A percentile compares a stretch with the other conserved stretches of the same genome.
phyloP scores from a whole-genome alignment of 2,113 vertebrate species.

The Hydropotes inermis region DNA sequence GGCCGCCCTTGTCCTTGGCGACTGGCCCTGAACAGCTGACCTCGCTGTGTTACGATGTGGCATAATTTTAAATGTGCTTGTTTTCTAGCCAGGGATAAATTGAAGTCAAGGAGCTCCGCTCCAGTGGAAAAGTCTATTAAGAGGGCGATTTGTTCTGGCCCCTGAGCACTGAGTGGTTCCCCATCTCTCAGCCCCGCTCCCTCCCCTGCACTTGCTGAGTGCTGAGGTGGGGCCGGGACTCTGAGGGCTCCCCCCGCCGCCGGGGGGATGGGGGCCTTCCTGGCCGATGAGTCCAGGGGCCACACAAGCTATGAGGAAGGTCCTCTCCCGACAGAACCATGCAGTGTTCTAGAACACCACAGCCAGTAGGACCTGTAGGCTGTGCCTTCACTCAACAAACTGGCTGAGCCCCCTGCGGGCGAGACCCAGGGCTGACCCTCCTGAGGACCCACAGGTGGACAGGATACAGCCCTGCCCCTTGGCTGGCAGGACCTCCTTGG shows the following conservation, averaged over 20 bases:
- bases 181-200: not conserved
- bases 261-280: not conserved
- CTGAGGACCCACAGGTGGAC: not conserved
- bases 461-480: not conserved
- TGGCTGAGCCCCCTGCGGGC: not conserved
- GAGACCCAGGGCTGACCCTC: not conserved
- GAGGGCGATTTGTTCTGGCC: constrained; percentile 61
- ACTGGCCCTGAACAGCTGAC: not conserved
- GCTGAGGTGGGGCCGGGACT: accelerated
- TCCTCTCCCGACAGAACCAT: not conserved
- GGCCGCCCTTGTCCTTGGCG: accelerated
- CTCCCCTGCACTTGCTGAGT: accelerated
- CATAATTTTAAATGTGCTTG: constrained; percentile 44
- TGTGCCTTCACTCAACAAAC: not conserved
- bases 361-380: not conserved
- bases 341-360: not conserved
- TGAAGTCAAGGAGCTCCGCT: constrained; percentile 46
- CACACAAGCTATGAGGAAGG: accelerated
- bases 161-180: constrained; percentile 53
- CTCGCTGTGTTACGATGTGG: not conserved
- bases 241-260: accelerated
- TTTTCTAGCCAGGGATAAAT: constrained; percentile 36
- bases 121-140: constrained; percentile 53
- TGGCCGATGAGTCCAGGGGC: not conserved
- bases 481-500: not conserved